phyloP scores from a whole-genome alignment of 2,113 vertebrate species.

The Parotia lawesii region DNA sequence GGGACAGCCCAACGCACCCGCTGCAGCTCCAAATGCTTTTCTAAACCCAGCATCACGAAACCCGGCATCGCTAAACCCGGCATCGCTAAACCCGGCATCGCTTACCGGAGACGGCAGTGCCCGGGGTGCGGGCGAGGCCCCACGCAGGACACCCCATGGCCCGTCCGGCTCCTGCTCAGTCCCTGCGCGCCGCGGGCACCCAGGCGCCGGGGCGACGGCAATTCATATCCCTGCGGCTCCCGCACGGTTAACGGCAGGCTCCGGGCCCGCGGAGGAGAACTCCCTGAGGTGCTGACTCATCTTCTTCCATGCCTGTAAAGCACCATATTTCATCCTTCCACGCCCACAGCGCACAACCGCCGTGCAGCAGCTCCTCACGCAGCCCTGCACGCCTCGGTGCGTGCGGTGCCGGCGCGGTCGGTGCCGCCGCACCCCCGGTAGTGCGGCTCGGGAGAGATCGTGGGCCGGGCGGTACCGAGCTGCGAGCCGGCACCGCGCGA shows the following conservation, averaged over 20 bases:
- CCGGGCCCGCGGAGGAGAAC: background rate
- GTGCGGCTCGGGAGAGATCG: background rate
- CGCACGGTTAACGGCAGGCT: constrained; percentile 19
- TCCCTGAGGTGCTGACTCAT: constrained; percentile 57
- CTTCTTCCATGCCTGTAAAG: constrained; percentile 40
- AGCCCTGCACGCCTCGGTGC: background rate
- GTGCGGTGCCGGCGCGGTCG: background rate
- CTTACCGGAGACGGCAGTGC: constrained; percentile 6
- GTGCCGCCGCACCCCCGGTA: background rate
- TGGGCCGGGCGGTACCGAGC: background rate
- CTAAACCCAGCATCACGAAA: background rate
- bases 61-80: background rate
- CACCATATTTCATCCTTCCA: constrained; percentile 40
- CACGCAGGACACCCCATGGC: constrained; percentile 12
- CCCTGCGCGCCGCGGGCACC: background rate
- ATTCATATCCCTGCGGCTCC: constrained; percentile 5
- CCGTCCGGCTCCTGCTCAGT: background rate
- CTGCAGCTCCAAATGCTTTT: background rate
- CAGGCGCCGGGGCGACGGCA: background rate
- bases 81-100: background rate
- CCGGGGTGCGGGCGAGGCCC: background rate
- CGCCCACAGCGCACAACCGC: constrained; percentile 31
- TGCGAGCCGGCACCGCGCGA: background rate
- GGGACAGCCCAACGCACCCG: background rate
- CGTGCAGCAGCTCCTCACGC: background rate